These are phyloP conservation scores for Drosophila tanythrix DNA, from an alignment of 2,888 invertebrate genomes.

Conservation along the genomic window DNA sequence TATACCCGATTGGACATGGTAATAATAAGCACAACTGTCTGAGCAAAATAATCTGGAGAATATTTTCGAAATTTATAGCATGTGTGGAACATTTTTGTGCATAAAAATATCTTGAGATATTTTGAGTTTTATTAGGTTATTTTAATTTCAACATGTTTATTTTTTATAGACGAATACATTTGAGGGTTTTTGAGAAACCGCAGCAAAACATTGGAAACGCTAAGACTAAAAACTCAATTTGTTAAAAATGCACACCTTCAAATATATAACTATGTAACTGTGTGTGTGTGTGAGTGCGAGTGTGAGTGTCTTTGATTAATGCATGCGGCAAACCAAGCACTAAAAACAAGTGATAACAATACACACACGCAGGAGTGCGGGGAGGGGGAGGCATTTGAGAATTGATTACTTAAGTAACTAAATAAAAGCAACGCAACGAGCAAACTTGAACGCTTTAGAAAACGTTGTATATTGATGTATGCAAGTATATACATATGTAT, in stretches of 20 bases:
- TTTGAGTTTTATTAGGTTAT: not conserved
- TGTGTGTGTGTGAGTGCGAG: slow-evolving; percentile 1
- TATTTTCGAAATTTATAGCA: not conserved
- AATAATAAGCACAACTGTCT: not conserved
- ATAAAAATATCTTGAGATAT: not conserved
- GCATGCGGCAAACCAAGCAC: slow-evolving; percentile 23
- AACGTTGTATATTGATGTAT: slow-evolving; percentile 4
- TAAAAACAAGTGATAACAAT: slow-evolving; percentile 48
- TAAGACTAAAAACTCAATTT: slow-evolving; percentile 53
- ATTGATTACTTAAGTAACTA: slow-evolving; percentile 35
- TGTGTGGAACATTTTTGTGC: not conserved
- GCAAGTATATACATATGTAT: not conserved
- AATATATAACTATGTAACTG: slow-evolving; percentile 2
- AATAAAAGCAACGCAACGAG: slow-evolving; percentile 13
- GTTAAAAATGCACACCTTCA: slow-evolving; percentile 45
- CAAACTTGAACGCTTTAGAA: slow-evolving; percentile 8
- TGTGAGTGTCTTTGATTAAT: slow-evolving; percentile 27
- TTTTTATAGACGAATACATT: slow-evolving; percentile 19
- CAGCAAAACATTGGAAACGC: slow-evolving; percentile 30
- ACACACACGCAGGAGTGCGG: not conserved
- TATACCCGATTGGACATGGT: not conserved
- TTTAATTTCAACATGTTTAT: not conserved
- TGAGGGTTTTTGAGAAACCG: not conserved
- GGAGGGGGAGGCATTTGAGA: not conserved
- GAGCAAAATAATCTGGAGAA: not conserved